phyloP scores from a whole-genome alignment of 2,797 vertebrate genomes.

The Cryptoprocta ferox region DNA sequence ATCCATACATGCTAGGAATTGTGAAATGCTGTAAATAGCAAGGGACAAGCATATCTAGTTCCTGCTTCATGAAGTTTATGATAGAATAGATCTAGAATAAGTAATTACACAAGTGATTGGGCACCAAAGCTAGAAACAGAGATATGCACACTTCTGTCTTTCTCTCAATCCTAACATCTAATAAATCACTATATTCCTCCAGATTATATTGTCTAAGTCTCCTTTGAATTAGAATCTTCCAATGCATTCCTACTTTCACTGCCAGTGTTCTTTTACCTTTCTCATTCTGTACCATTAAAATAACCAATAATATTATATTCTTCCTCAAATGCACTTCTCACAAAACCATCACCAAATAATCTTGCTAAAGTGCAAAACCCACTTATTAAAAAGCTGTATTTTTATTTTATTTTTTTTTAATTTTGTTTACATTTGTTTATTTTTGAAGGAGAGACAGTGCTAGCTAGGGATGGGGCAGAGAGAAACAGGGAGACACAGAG shows the following conservation, averaged over 20 bases:
- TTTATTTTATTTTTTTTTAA: not conserved
- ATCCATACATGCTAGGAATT: not conserved
- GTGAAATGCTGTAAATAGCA: not conserved
- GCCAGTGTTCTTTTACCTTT: not conserved
- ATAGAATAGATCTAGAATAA: not conserved
- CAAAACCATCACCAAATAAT: not conserved
- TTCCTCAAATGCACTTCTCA: conserved; percentile 9
- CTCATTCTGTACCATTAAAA: not conserved
- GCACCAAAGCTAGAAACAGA: not conserved
- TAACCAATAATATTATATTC: not conserved
- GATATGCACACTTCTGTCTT: not conserved
- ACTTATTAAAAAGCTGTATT: not conserved
- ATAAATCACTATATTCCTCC: not conserved
- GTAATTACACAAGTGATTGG: not conserved
- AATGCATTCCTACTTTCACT: not conserved
- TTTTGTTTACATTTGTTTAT: not conserved
- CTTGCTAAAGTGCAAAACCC: not conserved
- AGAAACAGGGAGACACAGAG: no score
- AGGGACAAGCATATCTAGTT: not conserved
- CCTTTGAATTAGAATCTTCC: not conserved
- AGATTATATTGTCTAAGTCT: not conserved
- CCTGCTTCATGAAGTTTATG: not conserved
- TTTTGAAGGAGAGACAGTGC: no score
- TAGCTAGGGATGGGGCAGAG: no score
- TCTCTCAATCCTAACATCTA: not conserved